phyloP scores from a whole-genome alignment of 2,888 invertebrate species.

The Cantharis nigra region DNA sequence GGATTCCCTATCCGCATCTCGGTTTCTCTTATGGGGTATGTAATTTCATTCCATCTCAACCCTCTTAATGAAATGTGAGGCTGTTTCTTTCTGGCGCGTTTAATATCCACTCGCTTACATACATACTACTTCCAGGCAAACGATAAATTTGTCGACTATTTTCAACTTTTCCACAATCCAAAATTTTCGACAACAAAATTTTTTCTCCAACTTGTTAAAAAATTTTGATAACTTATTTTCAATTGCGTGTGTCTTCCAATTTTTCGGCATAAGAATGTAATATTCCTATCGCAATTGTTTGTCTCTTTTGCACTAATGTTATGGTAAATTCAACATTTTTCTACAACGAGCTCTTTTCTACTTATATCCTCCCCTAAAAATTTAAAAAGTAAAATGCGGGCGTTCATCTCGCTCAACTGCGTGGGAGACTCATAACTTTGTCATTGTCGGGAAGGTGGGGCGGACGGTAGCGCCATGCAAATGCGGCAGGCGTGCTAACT shows the following conservation, averaged over 20 bases:
- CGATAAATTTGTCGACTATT: conserved; percentile 48
- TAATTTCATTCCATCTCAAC: conserved; percentile 59
- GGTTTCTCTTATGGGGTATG: conserved; percentile 55
- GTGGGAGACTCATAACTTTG: conserved; percentile 39
- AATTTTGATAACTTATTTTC: conserved; percentile 38
- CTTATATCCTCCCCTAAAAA: conserved; percentile 42
- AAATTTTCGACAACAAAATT: conserved; percentile 30
- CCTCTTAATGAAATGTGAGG: conserved; percentile 57
- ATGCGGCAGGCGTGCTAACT: conserved; percentile 58
- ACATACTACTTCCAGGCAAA: conserved; percentile 42
- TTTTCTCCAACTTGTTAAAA: conserved; percentile 39
- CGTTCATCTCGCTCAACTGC: conserved; percentile 40
- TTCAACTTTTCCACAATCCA: conserved; percentile 24
- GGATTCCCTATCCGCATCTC: conserved; percentile 38
- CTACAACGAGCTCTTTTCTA: conserved; percentile 42
- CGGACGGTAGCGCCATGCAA: conserved; percentile 54
- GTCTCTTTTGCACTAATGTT: conserved; percentile 46
- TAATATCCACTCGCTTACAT: conserved; percentile 40
- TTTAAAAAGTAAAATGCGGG: conserved; percentile 52
- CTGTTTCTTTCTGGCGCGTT: conserved; percentile 48
- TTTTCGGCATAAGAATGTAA: conserved; percentile 37
- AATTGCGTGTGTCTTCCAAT: conserved; percentile 31
- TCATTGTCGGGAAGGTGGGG: conserved; percentile 47
- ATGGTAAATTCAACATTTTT: conserved; percentile 48
- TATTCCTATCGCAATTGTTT: conserved; percentile 42